Conservation (phyloP, 1,140 invertebrate species). For the Drosophila nannoptera region DNA sequence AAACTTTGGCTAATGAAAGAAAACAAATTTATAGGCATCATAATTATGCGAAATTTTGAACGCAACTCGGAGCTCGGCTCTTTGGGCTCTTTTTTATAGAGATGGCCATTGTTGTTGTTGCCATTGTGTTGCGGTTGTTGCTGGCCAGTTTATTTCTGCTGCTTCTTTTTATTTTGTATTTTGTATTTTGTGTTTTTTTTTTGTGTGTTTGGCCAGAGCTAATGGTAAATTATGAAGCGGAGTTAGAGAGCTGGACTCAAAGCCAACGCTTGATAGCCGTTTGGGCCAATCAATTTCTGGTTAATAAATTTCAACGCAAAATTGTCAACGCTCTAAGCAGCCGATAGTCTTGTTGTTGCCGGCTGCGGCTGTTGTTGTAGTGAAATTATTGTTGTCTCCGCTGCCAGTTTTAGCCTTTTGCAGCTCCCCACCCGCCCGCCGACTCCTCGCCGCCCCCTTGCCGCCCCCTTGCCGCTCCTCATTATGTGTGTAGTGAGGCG, state of each 20-base stretch:
- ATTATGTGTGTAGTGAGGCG: constrained; percentile 50
- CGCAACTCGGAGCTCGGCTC: constrained; percentile 57
- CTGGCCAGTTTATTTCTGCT: constrained; percentile 11
- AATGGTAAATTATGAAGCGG: constrained; percentile 74
- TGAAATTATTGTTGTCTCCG: constrained; percentile 43
- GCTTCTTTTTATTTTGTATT: background rate
- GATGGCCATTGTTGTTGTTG: background rate
- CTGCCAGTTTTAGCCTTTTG: constrained; percentile 40
- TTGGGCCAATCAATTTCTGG: constrained; percentile 75
- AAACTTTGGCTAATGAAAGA: constrained; percentile 73
- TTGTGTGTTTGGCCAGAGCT: constrained; percentile 42
- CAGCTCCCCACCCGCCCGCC: constrained; percentile 21
- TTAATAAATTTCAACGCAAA: constrained; percentile 74
- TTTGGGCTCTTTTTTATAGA: constrained; percentile 5
- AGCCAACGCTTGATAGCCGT: constrained; percentile 68
- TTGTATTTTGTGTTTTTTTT: constrained; percentile 32
- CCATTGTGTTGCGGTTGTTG: constrained; percentile 1
- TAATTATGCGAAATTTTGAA: constrained; percentile 76
- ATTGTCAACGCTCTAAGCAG: constrained; percentile 53
- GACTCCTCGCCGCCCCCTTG: constrained; percentile 31
- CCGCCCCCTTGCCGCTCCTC: constrained; percentile 29
- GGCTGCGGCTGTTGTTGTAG: constrained; percentile 62
- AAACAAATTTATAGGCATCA: constrained; percentile 78
- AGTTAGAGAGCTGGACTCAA: constrained; percentile 25
- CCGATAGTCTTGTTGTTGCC: constrained; percentile 26